Base-by-base conservation (phyloP, 2,113 vertebrate species). In the Cyanistes caeruleus region DNA sequence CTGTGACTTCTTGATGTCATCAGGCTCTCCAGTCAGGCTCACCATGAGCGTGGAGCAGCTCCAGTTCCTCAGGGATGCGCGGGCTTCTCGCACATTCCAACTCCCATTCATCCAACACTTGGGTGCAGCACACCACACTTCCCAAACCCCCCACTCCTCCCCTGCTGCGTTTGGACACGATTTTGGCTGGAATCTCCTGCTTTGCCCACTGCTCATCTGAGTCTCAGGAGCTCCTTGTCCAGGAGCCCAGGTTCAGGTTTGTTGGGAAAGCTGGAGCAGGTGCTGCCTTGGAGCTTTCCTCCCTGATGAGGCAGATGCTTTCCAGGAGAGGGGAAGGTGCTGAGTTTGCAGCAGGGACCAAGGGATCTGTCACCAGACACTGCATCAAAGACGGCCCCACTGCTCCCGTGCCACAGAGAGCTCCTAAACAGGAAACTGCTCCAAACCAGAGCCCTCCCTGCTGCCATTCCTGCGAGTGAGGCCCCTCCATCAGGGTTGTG, bases 41-140 rank as follows among this genome's bases (percentile, higher is more conserved):
- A 5, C 35, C 0, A 2, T 19, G 0, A 1, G 37, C 18, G 1
- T 28, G 0, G 2, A 69, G 64, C 4, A 1, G 59, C 80, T 92
- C 68, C 2, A 2, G 41, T 12, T 73, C 80, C 84, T 39, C 12
- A 0, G 79, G 84, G 84, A 39, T 17, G 46, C 0, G 0, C 0
- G 0, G 20, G 43, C 59, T 88, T 11, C 53, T 84, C 4, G 2
- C 41, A 23, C 58, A 3, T 30, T 23, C 10, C 0, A 0, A 0
- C 35, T 86, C 65, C 51, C 6, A 0, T 82, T 39, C 52, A 13
- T 35, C 30, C 55, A 39, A 0, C 9, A 8, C 4, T 7, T 51
- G 90, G 48, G 41, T 44, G 52, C 91, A 72, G 55, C 84, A 37
- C 35, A 10, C 74, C 25, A 33, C 2, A 0, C 44, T 91, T 92